Evolutionary conservation across 2,888 invertebrate genomes (phyloP).

Genomic region (Drosophila stalkeri): DNA sequence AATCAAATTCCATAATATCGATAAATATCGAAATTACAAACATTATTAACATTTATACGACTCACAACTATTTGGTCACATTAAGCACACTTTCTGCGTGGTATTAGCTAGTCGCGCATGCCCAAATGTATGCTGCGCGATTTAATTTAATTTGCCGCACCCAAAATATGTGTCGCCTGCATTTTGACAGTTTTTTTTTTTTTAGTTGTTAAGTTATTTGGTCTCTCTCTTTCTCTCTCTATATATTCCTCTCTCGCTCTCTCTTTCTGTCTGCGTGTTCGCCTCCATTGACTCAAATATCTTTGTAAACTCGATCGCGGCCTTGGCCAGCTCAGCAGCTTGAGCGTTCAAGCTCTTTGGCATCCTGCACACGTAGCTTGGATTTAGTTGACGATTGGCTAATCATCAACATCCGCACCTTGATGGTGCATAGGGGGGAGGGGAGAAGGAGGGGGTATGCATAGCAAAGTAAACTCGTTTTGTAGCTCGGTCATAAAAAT

Average conservation of each 20-base stretch:
- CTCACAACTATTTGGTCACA: background rate
- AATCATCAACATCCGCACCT: slow-evolving; percentile 66
- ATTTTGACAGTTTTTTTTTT: slow-evolving; percentile 29
- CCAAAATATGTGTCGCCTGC: slow-evolving; percentile 38
- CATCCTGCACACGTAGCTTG: slow-evolving; percentile 46
- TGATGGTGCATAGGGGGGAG: background rate
- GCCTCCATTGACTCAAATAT: background rate
- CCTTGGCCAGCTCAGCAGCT: slow-evolving; percentile 33
- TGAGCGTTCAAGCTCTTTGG: slow-evolving; percentile 12
- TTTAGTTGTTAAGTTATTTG: slow-evolving; percentile 14
- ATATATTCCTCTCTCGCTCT: too few relatives aligned
- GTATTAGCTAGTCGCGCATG: background rate
- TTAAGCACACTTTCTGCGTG: background rate
- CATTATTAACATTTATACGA: background rate
- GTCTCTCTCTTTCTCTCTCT: too few relatives aligned
- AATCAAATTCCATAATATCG: background rate
- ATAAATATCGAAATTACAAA: background rate
- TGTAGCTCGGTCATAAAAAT: slow-evolving; percentile 63
- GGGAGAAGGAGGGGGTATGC: background rate
- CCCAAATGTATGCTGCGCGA: background rate
- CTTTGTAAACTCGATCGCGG: slow-evolving; percentile 28
- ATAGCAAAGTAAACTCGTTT: slow-evolving; percentile 44
- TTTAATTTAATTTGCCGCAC: slow-evolving; percentile 36
- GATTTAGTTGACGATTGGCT: slow-evolving; percentile 61
- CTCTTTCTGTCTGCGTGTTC: background rate